phyloP scores from a whole-genome alignment of 1,140 invertebrate genomes.

The Zaprionus lachaisei region DNA sequence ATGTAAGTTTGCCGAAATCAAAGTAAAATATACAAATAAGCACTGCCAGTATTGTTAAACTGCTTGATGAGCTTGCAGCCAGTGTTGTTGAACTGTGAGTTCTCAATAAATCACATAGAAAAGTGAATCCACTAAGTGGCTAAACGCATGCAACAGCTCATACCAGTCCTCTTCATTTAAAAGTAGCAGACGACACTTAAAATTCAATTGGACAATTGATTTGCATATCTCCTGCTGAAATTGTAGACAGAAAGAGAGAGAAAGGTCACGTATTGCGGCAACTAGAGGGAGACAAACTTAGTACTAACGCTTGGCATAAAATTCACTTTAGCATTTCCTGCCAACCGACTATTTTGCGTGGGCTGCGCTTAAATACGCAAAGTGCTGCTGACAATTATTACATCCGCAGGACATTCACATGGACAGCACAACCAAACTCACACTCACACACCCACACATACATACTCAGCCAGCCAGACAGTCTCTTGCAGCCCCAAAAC shows the following conservation, averaged over 20 bases:
- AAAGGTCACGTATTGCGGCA: neutral
- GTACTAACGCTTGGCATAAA: constrained; percentile 63
- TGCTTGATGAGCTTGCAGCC: no score
- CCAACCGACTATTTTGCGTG: constrained; percentile 62
- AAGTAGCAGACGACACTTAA: constrained; percentile 42
- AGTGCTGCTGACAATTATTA: constrained; percentile 81
- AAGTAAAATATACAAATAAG: no score
- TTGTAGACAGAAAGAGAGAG: neutral
- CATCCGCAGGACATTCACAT: constrained; percentile 70
- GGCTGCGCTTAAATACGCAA: constrained; percentile 69
- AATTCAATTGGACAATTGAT: constrained; percentile 51
- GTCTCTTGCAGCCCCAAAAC: constrained; percentile 27
- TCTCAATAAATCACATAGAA: no score
- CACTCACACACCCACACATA: constrained; percentile 17
- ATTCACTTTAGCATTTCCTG: constrained; percentile 77
- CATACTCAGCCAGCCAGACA: constrained; percentile 3
- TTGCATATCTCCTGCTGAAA: constrained; percentile 35
- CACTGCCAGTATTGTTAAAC: no score
- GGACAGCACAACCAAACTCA: constrained; percentile 19
- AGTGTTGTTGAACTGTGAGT: no score
- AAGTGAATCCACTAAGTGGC: no score
- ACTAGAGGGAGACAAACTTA: neutral
- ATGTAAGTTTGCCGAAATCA: no score
- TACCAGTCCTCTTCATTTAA: constrained; percentile 28
- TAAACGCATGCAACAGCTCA: no score